Percentiles rank a stretch among this genome's conserved stretches.
Evolutionary conservation across 2,888 invertebrate species (phyloP).

Genomic region (Galerucella pusilla): DNA sequence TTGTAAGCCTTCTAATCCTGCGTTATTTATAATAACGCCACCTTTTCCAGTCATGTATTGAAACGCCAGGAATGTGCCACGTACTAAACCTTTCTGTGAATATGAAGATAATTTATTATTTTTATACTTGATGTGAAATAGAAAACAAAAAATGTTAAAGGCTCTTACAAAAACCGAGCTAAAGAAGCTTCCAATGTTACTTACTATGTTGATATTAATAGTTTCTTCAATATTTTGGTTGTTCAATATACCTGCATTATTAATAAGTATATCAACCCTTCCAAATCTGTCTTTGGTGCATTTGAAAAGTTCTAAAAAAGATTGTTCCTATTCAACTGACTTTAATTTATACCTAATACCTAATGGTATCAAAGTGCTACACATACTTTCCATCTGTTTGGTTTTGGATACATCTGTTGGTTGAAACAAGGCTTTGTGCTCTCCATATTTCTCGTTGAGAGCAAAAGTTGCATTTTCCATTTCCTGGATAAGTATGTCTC

Average conservation of each 20-base stretch:
- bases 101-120: not conserved
- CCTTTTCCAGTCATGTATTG: conserved; percentile 71
- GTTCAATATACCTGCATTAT: conserved; percentile 65
- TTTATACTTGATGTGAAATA: not conserved
- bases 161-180: no score
- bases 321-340: not conserved
- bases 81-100: conserved; percentile 59
- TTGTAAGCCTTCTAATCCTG: conserved; percentile 70
- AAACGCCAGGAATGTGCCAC: conserved; percentile 64
- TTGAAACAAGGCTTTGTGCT: conserved; percentile 65
- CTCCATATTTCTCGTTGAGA: conserved; percentile 64
- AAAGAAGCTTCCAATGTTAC: conserved; percentile 25
- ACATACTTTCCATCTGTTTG: conserved; percentile 56
- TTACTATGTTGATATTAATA: conserved; percentile 63
- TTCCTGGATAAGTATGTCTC: conserved; percentile 60
- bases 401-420: conserved; percentile 67
- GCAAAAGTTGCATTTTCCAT: conserved; percentile 64
- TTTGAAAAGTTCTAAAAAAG: conserved; percentile 54
- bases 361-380: not conserved
- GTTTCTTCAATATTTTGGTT: conserved; percentile 57
- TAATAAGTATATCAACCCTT: conserved; percentile 64
- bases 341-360: not conserved
- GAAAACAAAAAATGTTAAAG: no score
- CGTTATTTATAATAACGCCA: conserved; percentile 70
- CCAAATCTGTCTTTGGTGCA: conserved; percentile 56